phyloP scores from a whole-genome alignment of 2,797 vertebrate genomes.

The Melopsittacus undulatus region DNA sequence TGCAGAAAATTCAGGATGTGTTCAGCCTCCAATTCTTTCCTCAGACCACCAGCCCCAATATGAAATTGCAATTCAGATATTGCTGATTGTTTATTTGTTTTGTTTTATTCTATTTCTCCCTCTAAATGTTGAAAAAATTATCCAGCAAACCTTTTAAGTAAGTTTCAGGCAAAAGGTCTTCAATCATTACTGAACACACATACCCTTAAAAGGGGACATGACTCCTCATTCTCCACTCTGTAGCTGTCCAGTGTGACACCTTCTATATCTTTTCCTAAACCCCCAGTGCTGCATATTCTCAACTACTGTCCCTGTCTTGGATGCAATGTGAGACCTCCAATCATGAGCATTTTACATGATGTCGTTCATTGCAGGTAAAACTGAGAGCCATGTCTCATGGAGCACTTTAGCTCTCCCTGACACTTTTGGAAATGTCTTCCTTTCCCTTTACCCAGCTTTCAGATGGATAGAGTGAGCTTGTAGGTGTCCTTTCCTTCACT shows the following conservation, averaged over 20 bases:
- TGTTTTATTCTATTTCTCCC: background rate
- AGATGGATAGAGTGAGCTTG: background rate
- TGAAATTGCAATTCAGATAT: background rate
- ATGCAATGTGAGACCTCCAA: fast-evolving
- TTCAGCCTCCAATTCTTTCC: background rate
- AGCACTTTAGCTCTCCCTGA: background rate
- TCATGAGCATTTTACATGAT: fast-evolving
- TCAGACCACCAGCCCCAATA: background rate
- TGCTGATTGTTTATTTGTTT: background rate
- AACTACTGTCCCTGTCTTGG: background rate
- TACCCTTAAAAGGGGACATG: background rate
- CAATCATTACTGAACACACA: fast-evolving
- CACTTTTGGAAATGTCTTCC: background rate
- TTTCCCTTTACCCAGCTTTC: background rate
- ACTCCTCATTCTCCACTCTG: fast-evolving
- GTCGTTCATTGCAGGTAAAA: background rate
- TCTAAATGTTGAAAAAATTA: background rate
- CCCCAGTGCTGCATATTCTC: fast-evolving
- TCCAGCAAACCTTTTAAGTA: background rate
- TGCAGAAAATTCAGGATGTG: background rate
- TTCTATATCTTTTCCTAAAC: background rate
- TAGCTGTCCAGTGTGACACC: fast-evolving
- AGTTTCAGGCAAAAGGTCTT: background rate
- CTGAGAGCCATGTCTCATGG: background rate
- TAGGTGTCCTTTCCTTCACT: background rate